Evolutionary conservation across 2,888 invertebrate genomes (phyloP).

Genomic region (Fabriciana adippe): DNA sequence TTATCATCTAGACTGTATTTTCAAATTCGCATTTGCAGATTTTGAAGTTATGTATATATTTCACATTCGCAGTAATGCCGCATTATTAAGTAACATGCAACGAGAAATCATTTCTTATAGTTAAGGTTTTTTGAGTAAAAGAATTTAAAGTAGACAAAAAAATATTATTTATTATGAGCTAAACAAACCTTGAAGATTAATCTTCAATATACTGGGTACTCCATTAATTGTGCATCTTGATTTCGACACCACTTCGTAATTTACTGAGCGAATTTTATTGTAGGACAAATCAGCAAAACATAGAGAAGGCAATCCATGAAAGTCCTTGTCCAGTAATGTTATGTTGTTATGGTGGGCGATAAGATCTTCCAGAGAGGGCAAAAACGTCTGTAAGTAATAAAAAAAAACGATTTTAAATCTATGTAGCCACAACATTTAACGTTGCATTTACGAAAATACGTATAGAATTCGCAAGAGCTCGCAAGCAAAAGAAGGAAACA

Average conservation of each 20-base stretch:
- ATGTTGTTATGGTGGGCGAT: conserved; percentile 90
- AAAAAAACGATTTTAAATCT: neutral
- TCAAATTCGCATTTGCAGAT: conserved; percentile 22
- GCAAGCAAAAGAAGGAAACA: conserved; percentile 43
- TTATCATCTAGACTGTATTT: neutral
- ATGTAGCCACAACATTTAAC: neutral
- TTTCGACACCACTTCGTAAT: conserved; percentile 89
- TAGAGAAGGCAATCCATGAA: conserved; percentile 90
- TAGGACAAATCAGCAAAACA: conserved; percentile 91
- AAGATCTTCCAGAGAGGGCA: conserved; percentile 89
- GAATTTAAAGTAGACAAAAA: neutral
- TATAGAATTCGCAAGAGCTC: conserved; percentile 40
- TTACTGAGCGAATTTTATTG: conserved; percentile 88
- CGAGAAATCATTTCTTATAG: neutral
- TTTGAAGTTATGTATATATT: neutral
- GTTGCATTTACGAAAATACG: neutral
- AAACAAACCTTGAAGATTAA: conserved; percentile 89
- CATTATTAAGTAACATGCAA: conserved; percentile 3
- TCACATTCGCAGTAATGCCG: conserved; percentile 24
- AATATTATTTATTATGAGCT: conserved; percentile 3
- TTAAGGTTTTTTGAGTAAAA: neutral
- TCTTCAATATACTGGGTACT: conserved; percentile 88
- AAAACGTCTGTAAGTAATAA: conserved; percentile 84
- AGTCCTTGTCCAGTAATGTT: conserved; percentile 88
- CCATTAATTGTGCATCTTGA: conserved; percentile 91